These are phyloP conservation scores for Epinotia demarniana DNA, from an alignment of 2,888 invertebrate genomes.

Conservation along the genomic window DNA sequence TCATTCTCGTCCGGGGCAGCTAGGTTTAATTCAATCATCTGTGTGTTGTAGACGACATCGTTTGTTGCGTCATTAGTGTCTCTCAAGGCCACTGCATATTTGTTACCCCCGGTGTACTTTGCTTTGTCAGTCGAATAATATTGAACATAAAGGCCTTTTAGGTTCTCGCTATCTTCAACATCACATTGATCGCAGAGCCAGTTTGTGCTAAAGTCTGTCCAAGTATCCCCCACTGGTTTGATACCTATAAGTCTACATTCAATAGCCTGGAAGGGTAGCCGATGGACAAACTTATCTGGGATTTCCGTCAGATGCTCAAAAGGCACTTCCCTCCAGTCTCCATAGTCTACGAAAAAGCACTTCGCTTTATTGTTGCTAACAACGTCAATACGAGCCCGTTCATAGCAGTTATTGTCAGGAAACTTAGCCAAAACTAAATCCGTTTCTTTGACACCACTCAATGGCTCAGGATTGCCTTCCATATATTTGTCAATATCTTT, in stretches of 20 bases:
- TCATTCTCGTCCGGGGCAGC: constrained; percentile 67
- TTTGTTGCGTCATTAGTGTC: constrained; percentile 74
- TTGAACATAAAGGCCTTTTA: constrained; percentile 75
- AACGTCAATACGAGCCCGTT: constrained; percentile 76
- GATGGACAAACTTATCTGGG: constrained; percentile 75
- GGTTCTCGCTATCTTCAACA: constrained; percentile 62
- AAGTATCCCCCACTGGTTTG: constrained; percentile 72
- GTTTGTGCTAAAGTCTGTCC: constrained; percentile 82
- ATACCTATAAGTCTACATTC: constrained; percentile 86
- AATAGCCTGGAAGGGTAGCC: constrained; percentile 87
- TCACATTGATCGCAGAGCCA: constrained; percentile 79
- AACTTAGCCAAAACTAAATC: constrained; percentile 81
- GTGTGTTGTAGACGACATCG: constrained; percentile 74
- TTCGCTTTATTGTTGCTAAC: constrained; percentile 70
- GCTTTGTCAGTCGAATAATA: constrained; percentile 70
- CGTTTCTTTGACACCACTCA: constrained; percentile 61
- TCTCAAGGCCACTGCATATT: constrained; percentile 79
- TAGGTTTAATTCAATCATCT: constrained; percentile 79
- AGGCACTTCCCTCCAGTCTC: constrained; percentile 79
- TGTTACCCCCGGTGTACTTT: constrained; percentile 69
- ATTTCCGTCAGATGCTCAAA: constrained; percentile 75
- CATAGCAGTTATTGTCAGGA: constrained; percentile 71
- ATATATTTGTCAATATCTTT: constrained; percentile 73
- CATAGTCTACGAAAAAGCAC: constrained; percentile 87
- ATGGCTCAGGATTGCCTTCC: constrained; percentile 53